Evolutionary conservation across 2,113 vertebrate species (phyloP), one percentile per base, ranked within the genome.

Genomic region (Eudyptes chrysolophus): DNA sequence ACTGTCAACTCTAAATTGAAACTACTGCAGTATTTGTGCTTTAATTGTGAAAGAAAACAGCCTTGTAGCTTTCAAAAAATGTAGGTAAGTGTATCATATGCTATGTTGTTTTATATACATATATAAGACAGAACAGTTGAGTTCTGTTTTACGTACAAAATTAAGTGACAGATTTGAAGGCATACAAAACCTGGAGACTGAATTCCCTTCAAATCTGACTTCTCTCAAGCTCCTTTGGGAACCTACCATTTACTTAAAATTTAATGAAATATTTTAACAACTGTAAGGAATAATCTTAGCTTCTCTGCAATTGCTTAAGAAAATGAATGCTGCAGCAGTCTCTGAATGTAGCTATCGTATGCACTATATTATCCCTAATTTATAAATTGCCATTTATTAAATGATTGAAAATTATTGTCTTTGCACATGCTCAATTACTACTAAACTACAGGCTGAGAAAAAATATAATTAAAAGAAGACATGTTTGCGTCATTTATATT

Each of bases 211-310:
- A 79, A 61, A 69, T 79, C 26, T 26, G 34, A 92, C 30, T 84
- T 58, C 46, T 74, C 42, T 68, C 32, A 64, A 61, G 24, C 30
- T 92, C 69, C 60, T 84, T 30, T 75, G 52, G 38, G 81, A 97
- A 22, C 29, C 36, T 42, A 38, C 52, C 13, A 38, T 61, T 94
- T 88, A 87, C 36, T 79, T 80, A 65, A 92, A 81, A 71, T 71
- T n/a, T 68, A 94, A 88, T 57, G 15, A 96, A 88, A 80, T 86
- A 42, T 69, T 94, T 92, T 90, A 83, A 25, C 54, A 94, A 78
- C 30, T 34, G 22, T 49, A 76, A 86, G 83, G 40, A 82, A 30
- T 62, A 66, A 88, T 74, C 79, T 82, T 69, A 42, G 58, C 36
- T 87, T 92, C 48, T 81, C 40, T 58, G 46, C 42, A 74, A 51